These are phyloP conservation scores for Oscheius sp. DNA, from an alignment of 2,888 invertebrate species.

Conservation along the genomic window DNA sequence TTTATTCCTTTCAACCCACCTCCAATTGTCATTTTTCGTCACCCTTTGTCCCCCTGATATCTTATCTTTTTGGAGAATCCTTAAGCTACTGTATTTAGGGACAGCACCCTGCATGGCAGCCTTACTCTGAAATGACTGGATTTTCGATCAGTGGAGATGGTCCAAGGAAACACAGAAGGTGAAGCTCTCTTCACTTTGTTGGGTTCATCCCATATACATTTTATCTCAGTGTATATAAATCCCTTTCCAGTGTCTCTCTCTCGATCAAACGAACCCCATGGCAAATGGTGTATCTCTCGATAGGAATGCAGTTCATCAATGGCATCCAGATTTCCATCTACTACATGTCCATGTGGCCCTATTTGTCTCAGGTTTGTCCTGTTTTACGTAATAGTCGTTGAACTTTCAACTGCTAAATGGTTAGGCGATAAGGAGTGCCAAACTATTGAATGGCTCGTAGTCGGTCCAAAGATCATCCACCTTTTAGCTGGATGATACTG, in stretches of 20 bases:
- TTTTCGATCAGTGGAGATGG: conserved; percentile 11
- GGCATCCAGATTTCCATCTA: conserved; percentile 43
- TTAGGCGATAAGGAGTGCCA: background rate
- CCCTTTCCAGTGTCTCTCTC: conserved; percentile 19
- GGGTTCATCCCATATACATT: background rate
- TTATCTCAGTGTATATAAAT: too few relatives aligned
- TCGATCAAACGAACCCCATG: conserved; percentile 34
- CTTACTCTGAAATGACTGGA: too few relatives aligned
- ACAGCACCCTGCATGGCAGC: too few relatives aligned
- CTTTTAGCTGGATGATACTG: conserved; percentile 46
- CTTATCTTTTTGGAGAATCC: background rate
- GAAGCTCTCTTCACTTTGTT: background rate
- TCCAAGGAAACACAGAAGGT: conserved; percentile 12
- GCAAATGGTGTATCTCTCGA: conserved; percentile 41
- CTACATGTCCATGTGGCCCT: conserved; percentile 44
- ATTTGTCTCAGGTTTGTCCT: conserved; percentile 31
- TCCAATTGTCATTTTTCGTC: background rate
- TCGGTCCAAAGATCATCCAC: background rate
- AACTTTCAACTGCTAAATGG: conserved; percentile 6
- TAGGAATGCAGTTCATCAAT: conserved; percentile 38
- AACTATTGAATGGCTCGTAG: background rate
- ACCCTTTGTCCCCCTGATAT: background rate
- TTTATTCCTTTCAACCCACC: background rate
- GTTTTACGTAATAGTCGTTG: background rate
- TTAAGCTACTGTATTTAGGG: conserved; percentile 10